phyloP scores from a whole-genome alignment of 2,797 vertebrate species.

The Zalophus californianus region DNA sequence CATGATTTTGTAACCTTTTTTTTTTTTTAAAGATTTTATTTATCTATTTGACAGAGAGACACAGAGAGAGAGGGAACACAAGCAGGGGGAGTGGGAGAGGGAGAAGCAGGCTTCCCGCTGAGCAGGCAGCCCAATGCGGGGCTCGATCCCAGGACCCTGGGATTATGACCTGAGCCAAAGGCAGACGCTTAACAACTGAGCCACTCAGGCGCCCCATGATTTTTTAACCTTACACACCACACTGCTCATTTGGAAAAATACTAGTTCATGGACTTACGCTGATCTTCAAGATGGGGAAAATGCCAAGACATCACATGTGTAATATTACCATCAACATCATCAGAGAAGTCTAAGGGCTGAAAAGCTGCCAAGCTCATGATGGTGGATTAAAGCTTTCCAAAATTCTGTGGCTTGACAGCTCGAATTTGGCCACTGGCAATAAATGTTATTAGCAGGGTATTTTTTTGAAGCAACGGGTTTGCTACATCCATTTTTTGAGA shows the following conservation, averaged over 20 bases:
- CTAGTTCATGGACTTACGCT: neutral
- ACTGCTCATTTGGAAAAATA: conserved; percentile 7
- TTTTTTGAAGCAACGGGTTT: conserved; percentile 28
- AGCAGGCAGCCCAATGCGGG: too few species aligned
- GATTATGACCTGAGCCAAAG: too few species aligned
- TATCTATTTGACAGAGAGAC: too few species aligned
- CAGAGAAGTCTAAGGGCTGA: neutral
- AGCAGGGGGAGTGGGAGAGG: too few species aligned
- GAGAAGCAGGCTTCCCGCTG: too few species aligned
- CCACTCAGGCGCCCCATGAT: neutral
- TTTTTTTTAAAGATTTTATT: too few species aligned
- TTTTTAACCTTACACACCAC: neutral
- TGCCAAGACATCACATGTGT: neutral
- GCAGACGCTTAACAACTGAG: too few species aligned
- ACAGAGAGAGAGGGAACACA: too few species aligned
- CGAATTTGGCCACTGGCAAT: neutral
- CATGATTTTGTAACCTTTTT: neutral
- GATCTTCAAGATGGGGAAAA: neutral
- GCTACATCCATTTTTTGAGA: neutral
- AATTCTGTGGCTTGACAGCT: neutral
- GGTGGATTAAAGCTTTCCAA: neutral
- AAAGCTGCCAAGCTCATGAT: neutral
- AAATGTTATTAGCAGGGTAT: neutral
- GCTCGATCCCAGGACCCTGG: too few species aligned
- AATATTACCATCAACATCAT: neutral